A percentile compares a stretch with the other conserved stretches of the same genome.
These are phyloP conservation scores for Mycalesis mineus DNA, from an alignment of 2,888 invertebrate genomes.

Conservation along the genomic window DNA sequence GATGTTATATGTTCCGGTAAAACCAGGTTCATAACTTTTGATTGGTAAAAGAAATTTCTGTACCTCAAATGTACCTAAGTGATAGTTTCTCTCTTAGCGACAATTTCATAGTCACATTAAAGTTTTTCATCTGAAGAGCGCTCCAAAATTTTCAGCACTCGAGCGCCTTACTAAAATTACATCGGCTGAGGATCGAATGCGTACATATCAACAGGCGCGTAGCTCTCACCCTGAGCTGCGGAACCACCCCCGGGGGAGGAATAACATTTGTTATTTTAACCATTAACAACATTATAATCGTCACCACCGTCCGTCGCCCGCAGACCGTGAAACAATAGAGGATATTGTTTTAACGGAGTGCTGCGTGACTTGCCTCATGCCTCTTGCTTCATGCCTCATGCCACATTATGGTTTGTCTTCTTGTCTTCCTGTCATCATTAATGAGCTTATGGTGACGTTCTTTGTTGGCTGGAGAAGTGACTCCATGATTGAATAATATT, in stretches of 20 bases:
- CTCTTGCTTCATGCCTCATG: not conserved
- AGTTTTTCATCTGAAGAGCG: too few relatives aligned
- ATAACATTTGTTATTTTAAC: conserved; percentile 62
- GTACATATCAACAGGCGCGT: not conserved
- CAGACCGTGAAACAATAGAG: conserved; percentile 9
- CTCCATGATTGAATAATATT: not conserved
- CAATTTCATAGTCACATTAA: too few relatives aligned
- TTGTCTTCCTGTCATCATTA: not conserved
- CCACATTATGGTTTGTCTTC: not conserved
- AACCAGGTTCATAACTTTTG: too few relatives aligned
- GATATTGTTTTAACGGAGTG: conserved; percentile 41
- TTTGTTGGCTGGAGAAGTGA: not conserved
- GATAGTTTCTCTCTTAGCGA: too few relatives aligned
- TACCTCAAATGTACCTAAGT: too few relatives aligned
- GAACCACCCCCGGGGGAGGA: conserved; percentile 38
- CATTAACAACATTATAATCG: conserved; percentile 58
- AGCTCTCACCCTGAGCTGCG: conserved; percentile 1
- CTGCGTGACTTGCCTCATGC: conserved; percentile 27
- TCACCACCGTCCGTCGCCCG: conserved; percentile 33
- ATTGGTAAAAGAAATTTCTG: too few relatives aligned
- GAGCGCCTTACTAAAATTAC: not conserved
- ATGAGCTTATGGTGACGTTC: not conserved
- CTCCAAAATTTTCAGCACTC: too few relatives aligned
- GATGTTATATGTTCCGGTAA: too few relatives aligned
- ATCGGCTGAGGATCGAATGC: not conserved